Conservation (phyloP, 2,113 vertebrate species). For the Acrocephalus arundinaceus region DNA sequence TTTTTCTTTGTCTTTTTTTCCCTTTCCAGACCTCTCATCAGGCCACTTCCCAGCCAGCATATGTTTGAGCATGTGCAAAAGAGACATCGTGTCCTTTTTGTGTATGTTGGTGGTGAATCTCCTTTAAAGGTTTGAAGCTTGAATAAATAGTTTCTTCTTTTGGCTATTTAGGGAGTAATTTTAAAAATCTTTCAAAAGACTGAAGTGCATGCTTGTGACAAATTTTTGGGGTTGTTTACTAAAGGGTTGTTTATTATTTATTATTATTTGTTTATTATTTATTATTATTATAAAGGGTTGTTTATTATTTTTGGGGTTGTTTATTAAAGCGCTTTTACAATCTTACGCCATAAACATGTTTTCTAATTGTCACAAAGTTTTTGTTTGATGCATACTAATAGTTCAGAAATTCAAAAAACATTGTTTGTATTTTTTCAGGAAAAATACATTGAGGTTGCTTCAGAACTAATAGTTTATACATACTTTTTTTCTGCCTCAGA, state of each 20-base stretch:
- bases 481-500: slow-evolving; percentile 96
- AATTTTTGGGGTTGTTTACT: neutral
- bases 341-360: neutral
- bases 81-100: slow-evolving; percentile 89
- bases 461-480: slow-evolving; percentile 95
- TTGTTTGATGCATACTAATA: neutral
- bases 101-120: slow-evolving; percentile 93
- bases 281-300: no score
- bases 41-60: slow-evolving; percentile 91
- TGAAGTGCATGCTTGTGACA: neutral
- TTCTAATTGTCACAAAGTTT: neutral
- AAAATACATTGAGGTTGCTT: slow-evolving; percentile 92
- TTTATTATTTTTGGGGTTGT: no score
- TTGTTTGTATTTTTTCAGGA: slow-evolving; percentile 80
- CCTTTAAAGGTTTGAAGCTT: slow-evolving; percentile 86
- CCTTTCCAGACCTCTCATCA: slow-evolving; percentile 84
- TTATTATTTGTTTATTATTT: no score
- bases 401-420: neutral
- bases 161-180: neutral
- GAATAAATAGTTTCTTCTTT: neutral
- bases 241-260: no score
- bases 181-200: neutral
- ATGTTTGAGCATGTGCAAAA: slow-evolving; percentile 94
- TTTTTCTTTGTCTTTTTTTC: neutral
- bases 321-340: neutral